Conservation (phyloP, 53 echinoderm and acorn worm species). For the Paelopatides confundens region DNA sequence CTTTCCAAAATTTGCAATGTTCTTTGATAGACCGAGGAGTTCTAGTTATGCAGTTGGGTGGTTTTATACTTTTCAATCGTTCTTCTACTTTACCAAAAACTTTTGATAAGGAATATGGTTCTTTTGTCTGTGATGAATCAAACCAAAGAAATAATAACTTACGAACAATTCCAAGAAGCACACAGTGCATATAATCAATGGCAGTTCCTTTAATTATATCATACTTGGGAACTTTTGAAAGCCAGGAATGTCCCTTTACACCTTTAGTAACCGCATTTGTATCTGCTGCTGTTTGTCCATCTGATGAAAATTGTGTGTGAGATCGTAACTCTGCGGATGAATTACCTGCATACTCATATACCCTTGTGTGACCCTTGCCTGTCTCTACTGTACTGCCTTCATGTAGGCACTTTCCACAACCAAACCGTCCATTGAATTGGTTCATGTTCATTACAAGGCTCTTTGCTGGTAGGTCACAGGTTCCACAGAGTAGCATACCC, state of each 20-base stretch:
- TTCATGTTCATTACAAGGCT: neutral
- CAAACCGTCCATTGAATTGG: constrained; percentile 47
- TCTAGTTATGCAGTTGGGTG: constrained; percentile 55
- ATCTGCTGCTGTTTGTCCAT: too few relatives aligned
- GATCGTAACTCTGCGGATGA: neutral
- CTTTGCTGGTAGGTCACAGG: constrained; percentile 34
- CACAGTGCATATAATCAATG: too few relatives aligned
- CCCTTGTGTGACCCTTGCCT: constrained; percentile 29
- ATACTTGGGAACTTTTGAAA: neutral
- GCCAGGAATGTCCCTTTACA: too few relatives aligned
- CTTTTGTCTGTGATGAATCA: too few relatives aligned
- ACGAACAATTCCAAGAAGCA: constrained; percentile 32
- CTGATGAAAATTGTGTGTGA: too few relatives aligned
- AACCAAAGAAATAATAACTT: constrained; percentile 47
- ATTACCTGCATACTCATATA: constrained; percentile 29
- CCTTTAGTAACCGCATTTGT: neutral
- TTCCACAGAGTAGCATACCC: constrained; percentile 1
- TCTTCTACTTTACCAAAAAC: constrained; percentile 42
- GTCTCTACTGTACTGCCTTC: neutral
- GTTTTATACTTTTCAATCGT: constrained; percentile 42
- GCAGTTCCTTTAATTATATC: constrained; percentile 25
- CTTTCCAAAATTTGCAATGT: too few relatives aligned
- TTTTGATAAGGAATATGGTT: constrained; percentile 34
- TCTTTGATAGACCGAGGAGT: too few relatives aligned
- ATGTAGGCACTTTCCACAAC: constrained; percentile 44